phyloP scores from a whole-genome alignment of 2,113 vertebrate genomes.

The Macrotis lagotis region DNA sequence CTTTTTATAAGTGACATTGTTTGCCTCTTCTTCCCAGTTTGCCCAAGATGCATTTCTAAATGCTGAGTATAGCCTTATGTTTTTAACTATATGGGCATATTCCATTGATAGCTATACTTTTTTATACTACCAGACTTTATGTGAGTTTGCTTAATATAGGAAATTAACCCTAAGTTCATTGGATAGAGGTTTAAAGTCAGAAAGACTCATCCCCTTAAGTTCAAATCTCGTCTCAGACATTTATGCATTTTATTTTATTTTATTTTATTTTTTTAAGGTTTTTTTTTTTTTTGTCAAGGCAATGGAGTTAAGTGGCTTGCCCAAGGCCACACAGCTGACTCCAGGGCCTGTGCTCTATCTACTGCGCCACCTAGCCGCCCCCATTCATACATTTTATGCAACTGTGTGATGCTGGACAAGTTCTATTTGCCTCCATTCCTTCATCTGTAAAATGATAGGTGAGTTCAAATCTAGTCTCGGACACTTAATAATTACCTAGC shows the following conservation, averaged over 20 bases:
- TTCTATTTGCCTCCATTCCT: not conserved
- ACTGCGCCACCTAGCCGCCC: too few species aligned
- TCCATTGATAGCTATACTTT: not conserved
- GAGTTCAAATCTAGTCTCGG: too few species aligned
- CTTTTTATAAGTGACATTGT: not conserved
- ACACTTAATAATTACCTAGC: too few species aligned
- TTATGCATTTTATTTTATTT: too few species aligned
- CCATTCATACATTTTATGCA: too few species aligned
- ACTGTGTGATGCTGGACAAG: not conserved
- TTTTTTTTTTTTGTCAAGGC: too few species aligned
- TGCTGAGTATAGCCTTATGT: not conserved
- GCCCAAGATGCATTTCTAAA: not conserved
- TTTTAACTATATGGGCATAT: not conserved
- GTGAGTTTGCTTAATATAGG: not conserved
- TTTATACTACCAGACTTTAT: not conserved
- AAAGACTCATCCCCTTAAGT: not conserved
- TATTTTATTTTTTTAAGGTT: too few species aligned
- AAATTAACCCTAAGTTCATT: not conserved
- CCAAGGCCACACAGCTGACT: too few species aligned
- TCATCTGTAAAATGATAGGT: too few species aligned
- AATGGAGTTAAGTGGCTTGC: too few species aligned
- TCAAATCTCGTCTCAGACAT: not conserved
- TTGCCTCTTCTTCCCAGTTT: not conserved
- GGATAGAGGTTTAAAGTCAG: not conserved
- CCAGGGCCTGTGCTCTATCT: too few species aligned